Conservation (phyloP, 2,888 invertebrate genomes). For the Dascillus cervinus region DNA sequence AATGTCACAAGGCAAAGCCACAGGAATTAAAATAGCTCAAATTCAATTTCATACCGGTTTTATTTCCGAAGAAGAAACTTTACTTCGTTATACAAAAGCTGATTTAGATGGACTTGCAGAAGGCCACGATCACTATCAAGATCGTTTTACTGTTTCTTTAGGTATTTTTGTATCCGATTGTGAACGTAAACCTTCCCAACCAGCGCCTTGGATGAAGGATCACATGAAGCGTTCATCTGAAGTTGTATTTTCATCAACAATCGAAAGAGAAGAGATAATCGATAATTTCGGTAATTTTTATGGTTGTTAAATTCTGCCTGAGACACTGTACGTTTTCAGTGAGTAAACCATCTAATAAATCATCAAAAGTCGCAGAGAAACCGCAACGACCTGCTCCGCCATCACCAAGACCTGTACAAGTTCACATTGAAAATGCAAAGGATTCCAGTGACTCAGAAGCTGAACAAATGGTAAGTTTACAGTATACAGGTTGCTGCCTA, state of each 20-base stretch:
- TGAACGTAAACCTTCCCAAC: conserved; percentile 58
- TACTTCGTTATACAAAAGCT: conserved; percentile 62
- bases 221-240: conserved; percentile 49
- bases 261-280: conserved; percentile 76
- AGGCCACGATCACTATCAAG: conserved; percentile 52
- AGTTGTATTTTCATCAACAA: conserved; percentile 64
- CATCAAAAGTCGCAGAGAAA: conserved; percentile 24
- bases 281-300: conserved; percentile 66
- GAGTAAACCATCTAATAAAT: conserved; percentile 38
- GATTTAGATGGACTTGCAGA: conserved; percentile 81
- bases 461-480: conserved; percentile 20
- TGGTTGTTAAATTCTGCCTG: not conserved
- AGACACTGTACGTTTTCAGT: conserved; percentile 29
- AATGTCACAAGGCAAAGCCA: conserved; percentile 57
- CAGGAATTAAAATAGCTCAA: conserved; percentile 79
- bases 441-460: conserved; percentile 30
- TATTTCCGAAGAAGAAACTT: conserved; percentile 64
- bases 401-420: conserved; percentile 21
- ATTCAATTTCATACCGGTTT: conserved; percentile 88
- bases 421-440: conserved; percentile 19
- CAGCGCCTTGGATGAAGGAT: conserved; percentile 70
- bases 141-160: conserved; percentile 60
- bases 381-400: conserved; percentile 39
- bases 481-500: conserved; percentile 1
- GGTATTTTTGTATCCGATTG: conserved; percentile 65